Conservation (phyloP, 2,797 vertebrate species). For the Chelidonichthys spinosus region DNA sequence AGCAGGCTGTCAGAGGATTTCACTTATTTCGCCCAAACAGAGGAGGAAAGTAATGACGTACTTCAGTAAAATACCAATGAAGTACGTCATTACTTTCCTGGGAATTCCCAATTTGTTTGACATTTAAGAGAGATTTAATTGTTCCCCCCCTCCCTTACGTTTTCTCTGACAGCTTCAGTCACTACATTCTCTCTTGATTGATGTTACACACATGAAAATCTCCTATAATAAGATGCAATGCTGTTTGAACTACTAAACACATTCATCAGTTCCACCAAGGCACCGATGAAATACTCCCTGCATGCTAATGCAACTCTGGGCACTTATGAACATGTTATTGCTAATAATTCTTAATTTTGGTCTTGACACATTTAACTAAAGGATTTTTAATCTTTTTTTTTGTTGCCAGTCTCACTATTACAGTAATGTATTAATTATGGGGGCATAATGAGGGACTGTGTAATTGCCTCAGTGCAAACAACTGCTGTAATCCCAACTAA, state of each 20-base stretch:
- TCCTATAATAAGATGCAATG: not conserved
- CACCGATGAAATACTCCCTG: not conserved
- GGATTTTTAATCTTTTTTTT: no score
- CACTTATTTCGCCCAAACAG: no score
- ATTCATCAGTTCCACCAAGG: not conserved
- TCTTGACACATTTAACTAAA: not conserved
- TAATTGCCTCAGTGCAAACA: not conserved
- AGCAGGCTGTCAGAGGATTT: not conserved
- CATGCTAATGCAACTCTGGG: not conserved
- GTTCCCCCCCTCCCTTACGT: not conserved
- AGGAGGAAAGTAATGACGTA: not conserved
- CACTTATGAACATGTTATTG: not conserved
- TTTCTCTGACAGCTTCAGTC: constrained; percentile 1
- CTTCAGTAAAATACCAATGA: not conserved
- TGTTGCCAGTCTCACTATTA: not conserved
- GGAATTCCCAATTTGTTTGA: not conserved
- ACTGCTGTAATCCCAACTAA: not conserved
- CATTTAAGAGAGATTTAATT: not conserved
- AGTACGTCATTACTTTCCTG: not conserved
- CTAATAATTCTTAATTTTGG: not conserved
- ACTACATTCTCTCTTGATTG: not conserved
- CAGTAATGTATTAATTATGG: not conserved
- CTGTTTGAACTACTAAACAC: not conserved
- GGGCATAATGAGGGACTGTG: not conserved
- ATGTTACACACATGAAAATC: not conserved